These are phyloP conservation scores for Procambarus clarkii DNA, from an alignment of 1,140 invertebrate genomes.

Conservation along the genomic window DNA sequence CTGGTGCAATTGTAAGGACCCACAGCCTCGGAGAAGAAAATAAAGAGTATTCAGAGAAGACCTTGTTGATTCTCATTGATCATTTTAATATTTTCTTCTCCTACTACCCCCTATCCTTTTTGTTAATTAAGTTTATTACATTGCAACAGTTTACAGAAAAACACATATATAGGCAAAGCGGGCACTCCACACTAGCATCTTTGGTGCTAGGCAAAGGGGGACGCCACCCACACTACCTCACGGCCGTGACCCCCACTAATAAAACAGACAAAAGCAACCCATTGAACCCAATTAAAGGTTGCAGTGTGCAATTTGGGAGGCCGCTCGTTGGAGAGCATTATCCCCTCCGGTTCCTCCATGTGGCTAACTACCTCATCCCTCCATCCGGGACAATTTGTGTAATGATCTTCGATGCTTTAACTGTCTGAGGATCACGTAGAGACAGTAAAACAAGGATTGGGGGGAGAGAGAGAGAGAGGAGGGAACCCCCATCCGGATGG, in stretches of 20 bases:
- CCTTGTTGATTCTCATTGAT: too few relatives aligned
- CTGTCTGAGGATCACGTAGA: neutral
- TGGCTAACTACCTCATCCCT: neutral
- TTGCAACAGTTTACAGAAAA: too few relatives aligned
- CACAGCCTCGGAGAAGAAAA: too few relatives aligned
- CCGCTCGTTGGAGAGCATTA: neutral
- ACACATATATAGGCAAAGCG: too few relatives aligned
- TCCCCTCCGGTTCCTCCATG: neutral
- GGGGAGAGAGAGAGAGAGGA: too few relatives aligned
- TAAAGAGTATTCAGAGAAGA: too few relatives aligned
- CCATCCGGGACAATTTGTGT: conserved; percentile 10
- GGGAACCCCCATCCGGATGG: neutral
- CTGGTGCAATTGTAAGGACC: too few relatives aligned
- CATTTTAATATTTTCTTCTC: too few relatives aligned
- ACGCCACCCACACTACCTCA: neutral
- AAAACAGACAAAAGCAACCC: neutral
- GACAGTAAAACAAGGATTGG: neutral
- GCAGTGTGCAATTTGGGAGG: neutral
- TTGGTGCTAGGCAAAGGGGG: neutral
- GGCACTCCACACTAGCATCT: neutral
- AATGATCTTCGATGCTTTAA: conserved; percentile 2
- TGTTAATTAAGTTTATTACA: too few relatives aligned
- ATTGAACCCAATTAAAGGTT: neutral
- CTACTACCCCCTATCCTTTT: too few relatives aligned
- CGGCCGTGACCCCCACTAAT: neutral